Base-by-base conservation (phyloP, 2,888 invertebrate genomes). In the Volucella inanis region DNA sequence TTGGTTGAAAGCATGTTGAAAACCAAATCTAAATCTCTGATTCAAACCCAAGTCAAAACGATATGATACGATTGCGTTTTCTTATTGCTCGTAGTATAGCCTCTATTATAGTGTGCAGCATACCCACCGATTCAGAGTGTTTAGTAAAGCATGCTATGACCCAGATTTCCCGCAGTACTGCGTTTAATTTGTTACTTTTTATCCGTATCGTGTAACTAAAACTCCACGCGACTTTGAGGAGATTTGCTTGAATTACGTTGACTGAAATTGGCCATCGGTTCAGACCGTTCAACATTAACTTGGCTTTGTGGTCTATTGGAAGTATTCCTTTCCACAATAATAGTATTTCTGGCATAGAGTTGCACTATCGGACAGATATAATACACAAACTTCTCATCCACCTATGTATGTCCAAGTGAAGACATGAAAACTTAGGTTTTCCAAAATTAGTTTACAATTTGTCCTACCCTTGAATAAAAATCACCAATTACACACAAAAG, bases 181-280 rank as follows among this genome's bases (percentile, higher is more conserved):
- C 22, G 38, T 43, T 67, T 61, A 4, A 31, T 31, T 50, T 41
- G 12, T 50, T 61, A 8, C 8, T 0, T 31, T 22, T 12, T 22
- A 12, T 12, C 43, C 3, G 3, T 61, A 6, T 3, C n/a, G 2
- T 38, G 8, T 8, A 2, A 8, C 12, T 11, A 8, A 18, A 52
- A n/a, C 9, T 22, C 10, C 8, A 6, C 41, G n/a, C 10, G 38
- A 41, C 9, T 12, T 9, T 18, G 64, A 12, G 12, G 55, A 43
- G 52, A 76, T 61, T 68, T 54, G 67, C 45, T 67, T 76, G 57
- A 59, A 50, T 52, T 59, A 15, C 31, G 47, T 43, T 61, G 68
- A 31, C 11, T 76, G 10, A 1, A 12, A 39, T 57, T 41, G 22
- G 41, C 50, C 61, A 65, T 55, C 57, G 50, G n/a, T 12, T 43